These are phyloP conservation scores for Azemiops feae DNA, from an alignment of 2,113 vertebrate species.

Conservation along the genomic window DNA sequence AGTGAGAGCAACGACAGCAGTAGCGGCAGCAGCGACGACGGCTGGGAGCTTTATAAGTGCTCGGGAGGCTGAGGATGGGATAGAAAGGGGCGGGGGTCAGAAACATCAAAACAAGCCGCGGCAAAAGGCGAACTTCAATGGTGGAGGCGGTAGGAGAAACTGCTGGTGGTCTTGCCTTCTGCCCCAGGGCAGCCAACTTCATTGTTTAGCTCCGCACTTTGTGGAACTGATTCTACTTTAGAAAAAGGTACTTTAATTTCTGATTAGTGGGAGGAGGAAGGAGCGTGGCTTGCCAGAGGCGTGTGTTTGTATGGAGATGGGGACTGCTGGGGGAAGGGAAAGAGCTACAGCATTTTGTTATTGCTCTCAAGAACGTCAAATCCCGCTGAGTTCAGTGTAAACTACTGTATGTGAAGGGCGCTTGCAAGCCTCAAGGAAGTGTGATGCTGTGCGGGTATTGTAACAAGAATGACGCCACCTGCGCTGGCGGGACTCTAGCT, in stretches of 20 bases:
- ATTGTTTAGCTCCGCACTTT: neutral
- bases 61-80: conserved; percentile 47
- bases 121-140: neutral
- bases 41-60: neutral
- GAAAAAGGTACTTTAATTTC: conserved; percentile 3
- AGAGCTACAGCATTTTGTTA: neutral
- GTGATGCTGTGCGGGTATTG: neutral
- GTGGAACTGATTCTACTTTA: neutral
- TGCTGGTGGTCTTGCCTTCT: neutral
- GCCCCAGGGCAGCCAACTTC: neutral
- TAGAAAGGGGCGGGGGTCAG: conserved; percentile 37
- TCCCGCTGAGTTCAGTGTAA: neutral
- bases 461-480: conserved; percentile 6
- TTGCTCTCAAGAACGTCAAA: neutral
- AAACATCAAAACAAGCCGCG: neutral
- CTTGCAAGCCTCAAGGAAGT: neutral
- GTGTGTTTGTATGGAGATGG: neutral
- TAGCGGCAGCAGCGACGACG: conserved; percentile 38
- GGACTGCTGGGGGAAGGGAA: too few relatives aligned
- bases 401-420: neutral
- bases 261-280: neutral
- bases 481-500: neutral
- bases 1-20: conserved; percentile 63
- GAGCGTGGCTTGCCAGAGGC: neutral
- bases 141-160: neutral